A percentile compares a stretch with the other conserved stretches of the same genome.
phyloP scores from a whole-genome alignment of 2,888 invertebrate species.

The Graphium colonna region DNA sequence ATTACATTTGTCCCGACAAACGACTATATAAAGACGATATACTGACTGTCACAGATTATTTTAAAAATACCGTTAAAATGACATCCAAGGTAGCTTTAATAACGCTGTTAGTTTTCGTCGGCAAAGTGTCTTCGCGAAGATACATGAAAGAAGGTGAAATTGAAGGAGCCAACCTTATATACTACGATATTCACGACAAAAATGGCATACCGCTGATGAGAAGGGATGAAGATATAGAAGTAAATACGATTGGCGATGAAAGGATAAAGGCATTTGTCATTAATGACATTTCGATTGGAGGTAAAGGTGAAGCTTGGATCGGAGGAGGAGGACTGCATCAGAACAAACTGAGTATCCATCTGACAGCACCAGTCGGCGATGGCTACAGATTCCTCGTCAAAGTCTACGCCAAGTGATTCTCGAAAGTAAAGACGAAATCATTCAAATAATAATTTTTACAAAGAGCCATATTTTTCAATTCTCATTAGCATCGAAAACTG shows the following conservation, averaged over 20 bases:
- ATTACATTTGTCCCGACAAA: not conserved
- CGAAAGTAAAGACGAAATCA: too few relatives aligned
- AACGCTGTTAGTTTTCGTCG: not conserved
- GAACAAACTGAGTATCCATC: conserved; percentile 26
- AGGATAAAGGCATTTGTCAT: not conserved
- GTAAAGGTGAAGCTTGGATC: not conserved
- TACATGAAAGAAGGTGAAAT: conserved; percentile 14
- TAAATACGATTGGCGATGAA: conserved; percentile 5
- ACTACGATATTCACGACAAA: conserved; percentile 22
- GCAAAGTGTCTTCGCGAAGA: not conserved
- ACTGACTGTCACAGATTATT: not conserved
- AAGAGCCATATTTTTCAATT: too few relatives aligned
- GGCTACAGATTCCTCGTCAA: conserved; percentile 40
- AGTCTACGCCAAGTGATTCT: too few relatives aligned
- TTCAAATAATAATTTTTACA: too few relatives aligned
- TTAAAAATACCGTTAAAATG: not conserved
- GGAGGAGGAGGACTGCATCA: not conserved
- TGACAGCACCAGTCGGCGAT: conserved; percentile 26
- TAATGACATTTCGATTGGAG: not conserved
- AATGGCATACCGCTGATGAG: conserved; percentile 20
- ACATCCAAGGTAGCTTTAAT: not conserved
- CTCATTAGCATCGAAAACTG: too few relatives aligned
- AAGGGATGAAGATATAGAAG: conserved; percentile 26
- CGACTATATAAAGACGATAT: not conserved
- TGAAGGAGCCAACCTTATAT: conserved; percentile 18